Base-by-base conservation (phyloP, 2,888 invertebrate genomes). In the Polyommatus icarus region DNA sequence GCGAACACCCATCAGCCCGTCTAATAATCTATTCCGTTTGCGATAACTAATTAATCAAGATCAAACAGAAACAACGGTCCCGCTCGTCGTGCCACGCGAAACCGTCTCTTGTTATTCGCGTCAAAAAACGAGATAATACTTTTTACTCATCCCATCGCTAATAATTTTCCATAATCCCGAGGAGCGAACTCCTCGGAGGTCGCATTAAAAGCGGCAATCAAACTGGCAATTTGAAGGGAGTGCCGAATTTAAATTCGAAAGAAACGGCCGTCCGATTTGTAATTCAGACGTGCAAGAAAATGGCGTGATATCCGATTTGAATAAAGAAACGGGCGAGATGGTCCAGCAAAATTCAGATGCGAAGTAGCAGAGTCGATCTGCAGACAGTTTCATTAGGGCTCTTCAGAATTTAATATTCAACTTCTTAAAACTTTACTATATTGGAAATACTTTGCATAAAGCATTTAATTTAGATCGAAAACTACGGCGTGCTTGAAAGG, bases 201-300 rank as follows among this genome's bases (percentile, higher is more conserved):
- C 87, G 89, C 90, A 91, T 91, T 92, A 91, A 91, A 90, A 90
- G 82, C 86, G 88, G 91, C 91, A 90, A 92, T 92, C 90, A 91
- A 91, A 92, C 91, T 86, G 91, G 89, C 90, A 92, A 92, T 92
- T 90, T 86, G 85, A 85, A 82, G 90, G 87, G 87, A 87, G 87
- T 87, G 85, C 84, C 86, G 88, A 89, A 90, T 90, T 88, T 88
- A 89, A 91, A 90, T 88, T 87, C 84, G 85, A 90, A 91, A 91
- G 90, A 90, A 89, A 90, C 89, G 85, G 87, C 85, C 86, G 88
- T 89, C 90, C 91, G 91, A 92, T 93, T 92, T 91, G 93, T 89
- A 91, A 91, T 93, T 90, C 93, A 91, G 92, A 92, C 91, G 88
- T 91, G 87, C 87, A 87, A 90, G 90, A 89, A 88, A 90, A 89